Percentiles rank a stretch among this genome's conserved stretches.
Conservation (phyloP, 2,888 invertebrate species). For the Chrysomela aeneicollis region DNA sequence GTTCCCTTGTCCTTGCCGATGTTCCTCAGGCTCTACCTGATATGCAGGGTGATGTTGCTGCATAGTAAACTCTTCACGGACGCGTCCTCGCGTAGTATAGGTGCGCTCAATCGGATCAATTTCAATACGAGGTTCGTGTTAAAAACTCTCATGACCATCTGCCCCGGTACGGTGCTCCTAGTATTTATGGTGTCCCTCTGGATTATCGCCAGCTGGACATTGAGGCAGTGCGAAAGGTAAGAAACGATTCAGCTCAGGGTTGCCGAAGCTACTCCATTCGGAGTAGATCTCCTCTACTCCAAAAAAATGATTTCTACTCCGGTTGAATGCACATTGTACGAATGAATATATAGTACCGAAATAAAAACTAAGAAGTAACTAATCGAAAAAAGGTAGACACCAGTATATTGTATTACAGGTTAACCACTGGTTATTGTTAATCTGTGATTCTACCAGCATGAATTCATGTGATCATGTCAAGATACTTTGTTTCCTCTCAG, state of each 20-base stretch:
- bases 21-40: conserved; percentile 99
- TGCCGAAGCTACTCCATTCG: no score
- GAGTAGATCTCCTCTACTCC: no score
- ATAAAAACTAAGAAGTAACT: no score
- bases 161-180: conserved; percentile 95
- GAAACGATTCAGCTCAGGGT: conserved; percentile 43
- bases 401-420: no score
- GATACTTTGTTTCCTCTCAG: no score
- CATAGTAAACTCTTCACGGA: conserved; percentile 99
- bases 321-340: no score
- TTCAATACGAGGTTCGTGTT: conserved; percentile 94
- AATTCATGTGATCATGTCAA: no score
- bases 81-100: conserved; percentile 97
- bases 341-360: no score
- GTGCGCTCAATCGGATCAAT: conserved; percentile 97
- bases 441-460: no score
- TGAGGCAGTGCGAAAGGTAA: conserved; percentile 98
- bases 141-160: conserved; percentile 98
- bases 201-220: conserved; percentile 99
- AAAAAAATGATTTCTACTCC: no score
- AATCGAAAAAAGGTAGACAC: no score
- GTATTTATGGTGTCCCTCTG: conserved; percentile 99
- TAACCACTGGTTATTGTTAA: no score
- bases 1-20: conserved; percentile 98
- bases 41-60: conserved; percentile 98